Evolutionary conservation across 2,888 invertebrate genomes (phyloP).

Genomic region (Nemotelus nigrinus): DNA sequence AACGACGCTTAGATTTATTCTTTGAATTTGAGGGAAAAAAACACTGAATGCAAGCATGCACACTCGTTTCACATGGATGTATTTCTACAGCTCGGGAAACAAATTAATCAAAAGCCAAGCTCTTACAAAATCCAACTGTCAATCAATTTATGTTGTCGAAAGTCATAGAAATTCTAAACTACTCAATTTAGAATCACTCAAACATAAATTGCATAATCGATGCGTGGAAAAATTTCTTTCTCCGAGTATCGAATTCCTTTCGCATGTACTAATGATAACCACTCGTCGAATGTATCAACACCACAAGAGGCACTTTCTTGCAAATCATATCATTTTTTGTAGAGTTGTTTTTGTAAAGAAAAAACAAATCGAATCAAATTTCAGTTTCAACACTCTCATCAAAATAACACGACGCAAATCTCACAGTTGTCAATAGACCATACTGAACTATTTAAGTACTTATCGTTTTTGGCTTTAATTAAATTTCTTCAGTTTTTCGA

Average conservation of each 20-base stretch:
- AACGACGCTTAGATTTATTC: no score
- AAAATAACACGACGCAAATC: slow-evolving; percentile 1
- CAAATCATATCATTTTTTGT: not conserved
- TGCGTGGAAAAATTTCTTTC: no score
- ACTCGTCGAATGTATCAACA: not conserved
- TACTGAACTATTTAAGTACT: slow-evolving; percentile 21
- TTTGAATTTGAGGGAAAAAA: no score
- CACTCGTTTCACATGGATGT: no score
- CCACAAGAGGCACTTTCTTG: not conserved
- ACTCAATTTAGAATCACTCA: no score
- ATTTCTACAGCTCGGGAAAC: no score
- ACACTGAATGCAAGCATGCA: no score
- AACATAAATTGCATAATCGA: no score
- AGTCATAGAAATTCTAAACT: no score
- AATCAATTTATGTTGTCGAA: no score
- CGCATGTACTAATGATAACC: slow-evolving; percentile 10
- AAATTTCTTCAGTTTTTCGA: slow-evolving; percentile 23
- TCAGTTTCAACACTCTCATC: slow-evolving; percentile 24
- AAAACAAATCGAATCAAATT: slow-evolving; percentile 11
- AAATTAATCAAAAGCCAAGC: no score
- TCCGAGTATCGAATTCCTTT: slow-evolving; percentile 1
- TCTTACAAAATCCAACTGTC: no score
- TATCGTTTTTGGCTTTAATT: slow-evolving; percentile 22
- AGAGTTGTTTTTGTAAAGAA: not conserved
- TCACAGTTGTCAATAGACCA: slow-evolving; percentile 26